phyloP scores from a whole-genome alignment of 2,797 vertebrate species.

The Chromobotia macracanthus region DNA sequence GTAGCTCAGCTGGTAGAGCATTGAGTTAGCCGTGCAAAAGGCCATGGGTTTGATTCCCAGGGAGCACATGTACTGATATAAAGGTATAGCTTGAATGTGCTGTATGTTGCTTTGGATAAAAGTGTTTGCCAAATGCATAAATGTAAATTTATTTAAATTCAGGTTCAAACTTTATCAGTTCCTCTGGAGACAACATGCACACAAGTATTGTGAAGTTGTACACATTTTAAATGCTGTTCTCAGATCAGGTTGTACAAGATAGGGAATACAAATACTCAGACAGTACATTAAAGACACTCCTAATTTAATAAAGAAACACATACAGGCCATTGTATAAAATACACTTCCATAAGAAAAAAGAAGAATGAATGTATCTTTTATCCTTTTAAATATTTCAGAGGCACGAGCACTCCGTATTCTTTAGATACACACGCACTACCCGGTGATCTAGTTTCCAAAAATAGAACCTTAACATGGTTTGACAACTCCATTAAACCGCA shows the following conservation, averaged over 20 bases:
- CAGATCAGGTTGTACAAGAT: background rate
- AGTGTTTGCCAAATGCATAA: too few species aligned
- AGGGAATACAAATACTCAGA: background rate
- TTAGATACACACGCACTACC: conserved; percentile 30
- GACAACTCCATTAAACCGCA: conserved; percentile 40
- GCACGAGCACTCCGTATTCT: conserved; percentile 18
- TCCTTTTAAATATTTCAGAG: conserved; percentile 34
- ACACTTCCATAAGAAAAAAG: conserved; percentile 13
- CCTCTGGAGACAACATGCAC: background rate
- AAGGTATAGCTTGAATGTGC: too few species aligned
- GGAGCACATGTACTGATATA: too few species aligned
- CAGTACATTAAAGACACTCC: background rate
- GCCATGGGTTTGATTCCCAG: too few species aligned
- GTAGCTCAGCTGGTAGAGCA: too few species aligned
- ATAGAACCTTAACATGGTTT: conserved; percentile 34
- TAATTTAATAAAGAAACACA: background rate
- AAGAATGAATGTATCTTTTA: conserved; percentile 33
- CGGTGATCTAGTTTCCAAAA: conserved; percentile 45
- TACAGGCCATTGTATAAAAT: background rate
- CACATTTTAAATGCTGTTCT: conserved; percentile 1
- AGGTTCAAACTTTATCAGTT: conserved; percentile 13
- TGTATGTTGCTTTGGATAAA: too few species aligned
- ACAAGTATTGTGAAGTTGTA: conserved; percentile 6
- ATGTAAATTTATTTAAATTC: conserved; percentile 13
- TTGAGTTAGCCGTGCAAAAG: too few species aligned